These are phyloP conservation scores for Graptemys geographica DNA, from an alignment of 2,797 vertebrate genomes.

Conservation along the genomic window DNA sequence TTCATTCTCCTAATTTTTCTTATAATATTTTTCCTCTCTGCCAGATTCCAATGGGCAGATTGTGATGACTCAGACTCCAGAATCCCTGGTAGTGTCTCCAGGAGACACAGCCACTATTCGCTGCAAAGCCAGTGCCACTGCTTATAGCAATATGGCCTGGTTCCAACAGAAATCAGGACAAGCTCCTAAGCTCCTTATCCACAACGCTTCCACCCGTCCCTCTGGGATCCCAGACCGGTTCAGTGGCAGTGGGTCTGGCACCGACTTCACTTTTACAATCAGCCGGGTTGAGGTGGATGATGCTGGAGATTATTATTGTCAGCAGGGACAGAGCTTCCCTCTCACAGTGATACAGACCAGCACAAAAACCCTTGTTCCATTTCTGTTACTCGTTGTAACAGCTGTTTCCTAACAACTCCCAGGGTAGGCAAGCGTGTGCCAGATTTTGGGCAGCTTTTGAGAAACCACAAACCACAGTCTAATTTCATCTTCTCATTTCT, in stretches of 20 bases:
- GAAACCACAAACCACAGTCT: no score
- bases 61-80: background rate
- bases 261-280: no score
- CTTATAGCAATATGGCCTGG: background rate
- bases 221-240: no score
- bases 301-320: no score
- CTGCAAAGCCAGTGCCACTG: background rate
- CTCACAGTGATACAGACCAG: background rate
- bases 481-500: no score
- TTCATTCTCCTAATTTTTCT: background rate
- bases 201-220: no score
- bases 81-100: background rate
- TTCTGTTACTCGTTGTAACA: background rate
- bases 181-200: background rate
- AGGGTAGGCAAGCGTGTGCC: background rate
- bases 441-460: no score
- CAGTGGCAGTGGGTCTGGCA: no score
- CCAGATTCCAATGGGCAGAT: background rate
- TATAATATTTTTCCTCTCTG: no score
- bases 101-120: background rate
- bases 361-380: background rate
- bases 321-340: background rate
- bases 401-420: background rate
- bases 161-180: background rate
- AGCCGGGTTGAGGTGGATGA: no score